Percentiles rank a stretch among this genome's conserved stretches.
Conservation (phyloP, 2,888 invertebrate species). For the Yponomeuta cagnagella region DNA sequence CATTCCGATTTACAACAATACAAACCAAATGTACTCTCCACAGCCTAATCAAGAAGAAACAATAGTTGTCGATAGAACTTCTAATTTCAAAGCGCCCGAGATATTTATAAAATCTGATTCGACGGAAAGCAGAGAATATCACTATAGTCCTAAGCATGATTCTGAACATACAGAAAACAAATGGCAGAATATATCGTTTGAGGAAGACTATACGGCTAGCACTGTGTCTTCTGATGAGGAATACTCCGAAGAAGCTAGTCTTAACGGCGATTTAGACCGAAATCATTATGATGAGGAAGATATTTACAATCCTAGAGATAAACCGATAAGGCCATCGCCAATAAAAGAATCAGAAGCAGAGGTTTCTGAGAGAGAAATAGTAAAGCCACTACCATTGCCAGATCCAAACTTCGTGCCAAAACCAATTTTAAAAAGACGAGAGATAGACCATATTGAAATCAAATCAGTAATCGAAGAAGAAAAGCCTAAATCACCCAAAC, state of each 20-base stretch:
- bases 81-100: conserved; percentile 36
- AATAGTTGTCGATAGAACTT: conserved; percentile 17
- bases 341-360: conserved; percentile 41
- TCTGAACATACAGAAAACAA: conserved; percentile 48
- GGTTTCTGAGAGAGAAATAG: conserved; percentile 75
- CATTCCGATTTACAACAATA: conserved; percentile 51
- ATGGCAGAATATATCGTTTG: conserved; percentile 72
- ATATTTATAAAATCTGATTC: conserved; percentile 54
- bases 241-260: conserved; percentile 58
- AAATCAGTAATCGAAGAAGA: conserved; percentile 15
- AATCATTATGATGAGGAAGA: conserved; percentile 74
- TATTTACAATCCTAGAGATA: conserved; percentile 81
- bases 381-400: conserved; percentile 78
- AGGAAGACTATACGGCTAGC: conserved; percentile 79
- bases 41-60: conserved; percentile 18
- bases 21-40: conserved; percentile 21
- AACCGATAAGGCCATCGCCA: conserved; percentile 46
- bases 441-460: conserved; percentile 40
- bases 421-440: conserved; percentile 83
- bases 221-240: conserved; percentile 74
- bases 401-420: conserved; percentile 85
- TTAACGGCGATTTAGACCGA: conserved; percentile 50
- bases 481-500: conserved; percentile 24
- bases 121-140: conserved; percentile 42
- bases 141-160: conserved; percentile 41